These are phyloP conservation scores for Acholoe squamosa DNA, from an alignment of 2,888 invertebrate species.

Conservation along the genomic window DNA sequence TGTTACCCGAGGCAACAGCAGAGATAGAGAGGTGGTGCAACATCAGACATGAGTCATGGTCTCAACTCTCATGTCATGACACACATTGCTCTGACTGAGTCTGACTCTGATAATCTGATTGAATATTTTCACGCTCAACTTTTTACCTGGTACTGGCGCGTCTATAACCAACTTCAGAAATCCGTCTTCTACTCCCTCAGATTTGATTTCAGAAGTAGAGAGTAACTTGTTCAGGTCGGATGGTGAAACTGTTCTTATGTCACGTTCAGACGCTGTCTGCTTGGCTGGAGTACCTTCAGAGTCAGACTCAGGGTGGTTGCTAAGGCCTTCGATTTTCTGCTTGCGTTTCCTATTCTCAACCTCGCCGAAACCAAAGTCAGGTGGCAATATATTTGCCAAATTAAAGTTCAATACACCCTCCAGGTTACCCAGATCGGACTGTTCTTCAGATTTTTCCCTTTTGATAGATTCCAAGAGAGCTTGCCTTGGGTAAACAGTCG, in stretches of 20 bases:
- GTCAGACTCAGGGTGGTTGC: too few relatives aligned
- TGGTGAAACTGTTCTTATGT: not conserved
- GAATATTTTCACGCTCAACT: not conserved
- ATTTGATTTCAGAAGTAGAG: too few relatives aligned
- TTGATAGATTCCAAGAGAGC: not conserved
- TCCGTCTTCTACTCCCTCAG: not conserved
- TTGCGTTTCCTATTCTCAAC: not conserved
- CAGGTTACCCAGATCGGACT: constrained; percentile 10
- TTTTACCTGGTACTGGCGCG: not conserved
- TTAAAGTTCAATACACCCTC: constrained; percentile 30
- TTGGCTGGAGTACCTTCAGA: not conserved
- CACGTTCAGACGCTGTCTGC: not conserved
- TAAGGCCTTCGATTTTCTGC: not conserved
- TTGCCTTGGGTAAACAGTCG: constrained; percentile 27
- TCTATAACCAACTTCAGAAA: not conserved
- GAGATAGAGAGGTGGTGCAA: too few relatives aligned
- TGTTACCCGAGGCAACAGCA: too few relatives aligned
- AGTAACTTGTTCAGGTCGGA: not conserved
- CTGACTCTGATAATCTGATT: too few relatives aligned
- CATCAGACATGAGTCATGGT: too few relatives aligned
- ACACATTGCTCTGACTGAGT: too few relatives aligned
- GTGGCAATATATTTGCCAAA: constrained; percentile 27
- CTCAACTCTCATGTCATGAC: too few relatives aligned
- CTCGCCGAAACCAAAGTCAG: constrained; percentile 40
- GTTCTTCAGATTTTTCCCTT: not conserved